Evolutionary conservation across 2,888 invertebrate genomes (phyloP).

Genomic region (Tridacna crocea): DNA sequence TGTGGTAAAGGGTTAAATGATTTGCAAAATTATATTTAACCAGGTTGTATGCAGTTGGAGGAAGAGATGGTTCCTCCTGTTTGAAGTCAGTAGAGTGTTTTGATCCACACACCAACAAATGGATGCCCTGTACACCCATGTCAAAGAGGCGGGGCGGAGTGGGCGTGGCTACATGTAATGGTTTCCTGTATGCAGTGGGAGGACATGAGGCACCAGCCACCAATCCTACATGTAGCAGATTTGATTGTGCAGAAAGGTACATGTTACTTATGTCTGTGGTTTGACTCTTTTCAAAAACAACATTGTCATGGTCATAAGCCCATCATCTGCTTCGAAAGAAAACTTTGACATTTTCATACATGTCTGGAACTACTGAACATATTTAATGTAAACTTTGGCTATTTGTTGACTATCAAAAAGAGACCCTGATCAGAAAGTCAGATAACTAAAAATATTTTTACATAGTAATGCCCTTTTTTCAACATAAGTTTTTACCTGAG

Average conservation of each 20-base stretch:
- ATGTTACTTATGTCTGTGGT: no score
- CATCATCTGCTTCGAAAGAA: no score
- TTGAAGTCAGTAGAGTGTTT: slow-evolving; percentile 95
- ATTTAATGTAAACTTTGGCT: no score
- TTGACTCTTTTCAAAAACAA: no score
- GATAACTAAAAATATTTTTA: no score
- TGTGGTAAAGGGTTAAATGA: no score
- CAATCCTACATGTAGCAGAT: slow-evolving; percentile 92
- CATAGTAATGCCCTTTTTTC: no score
- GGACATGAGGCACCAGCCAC: slow-evolving; percentile 97
- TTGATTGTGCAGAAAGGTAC: slow-evolving; percentile 95
- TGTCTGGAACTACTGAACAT: no score
- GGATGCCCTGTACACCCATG: slow-evolving; percentile 95
- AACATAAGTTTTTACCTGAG: no score
- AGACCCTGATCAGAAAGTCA: no score
- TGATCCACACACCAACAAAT: slow-evolving; percentile 91
- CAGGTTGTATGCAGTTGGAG: slow-evolving; percentile 95
- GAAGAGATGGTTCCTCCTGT: slow-evolving; percentile 95
- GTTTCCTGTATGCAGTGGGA: slow-evolving; percentile 95
- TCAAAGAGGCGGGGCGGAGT: slow-evolving; percentile 94
- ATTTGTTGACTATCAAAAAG: no score
- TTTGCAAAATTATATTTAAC: not conserved
- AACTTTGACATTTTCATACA: not conserved
- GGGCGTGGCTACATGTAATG: slow-evolving; percentile 94
- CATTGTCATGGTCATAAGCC: no score